Conservation (phyloP, 2,113 vertebrate genomes). For the Dolichallabes microphthalmus region DNA sequence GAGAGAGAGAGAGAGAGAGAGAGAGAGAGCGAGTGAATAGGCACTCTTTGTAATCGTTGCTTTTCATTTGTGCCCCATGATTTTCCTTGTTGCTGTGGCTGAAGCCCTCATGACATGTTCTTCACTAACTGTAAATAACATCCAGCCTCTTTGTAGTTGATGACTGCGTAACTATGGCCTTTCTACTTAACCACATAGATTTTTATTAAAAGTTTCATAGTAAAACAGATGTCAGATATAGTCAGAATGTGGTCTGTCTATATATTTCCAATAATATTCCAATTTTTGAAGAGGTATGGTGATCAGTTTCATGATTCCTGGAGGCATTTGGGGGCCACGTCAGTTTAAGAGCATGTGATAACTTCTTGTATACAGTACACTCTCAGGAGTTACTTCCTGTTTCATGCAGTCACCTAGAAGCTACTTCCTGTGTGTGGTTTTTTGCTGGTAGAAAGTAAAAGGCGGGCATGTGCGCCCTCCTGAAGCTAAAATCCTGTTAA, state of each 20-base stretch:
- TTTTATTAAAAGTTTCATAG: neutral
- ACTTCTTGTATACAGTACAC: neutral
- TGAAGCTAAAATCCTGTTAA: conserved; percentile 53
- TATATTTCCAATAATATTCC: neutral
- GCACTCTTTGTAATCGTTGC: neutral
- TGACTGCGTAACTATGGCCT: neutral
- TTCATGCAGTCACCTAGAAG: neutral
- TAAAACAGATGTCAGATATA: too few species aligned
- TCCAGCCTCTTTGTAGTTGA: neutral
- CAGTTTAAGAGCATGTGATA: neutral
- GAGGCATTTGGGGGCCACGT: neutral
- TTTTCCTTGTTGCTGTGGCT: conserved; percentile 4
- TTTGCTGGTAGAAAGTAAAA: conserved; percentile 16
- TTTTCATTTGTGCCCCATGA: conserved; percentile 12
- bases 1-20: neutral
- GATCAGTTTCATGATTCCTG: neutral
- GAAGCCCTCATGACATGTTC: neutral
- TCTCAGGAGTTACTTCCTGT: conserved; percentile 16
- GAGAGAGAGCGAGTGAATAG: conserved; percentile 2
- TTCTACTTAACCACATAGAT: neutral
- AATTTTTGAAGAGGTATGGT: neutral
- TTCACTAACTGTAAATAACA: neutral
- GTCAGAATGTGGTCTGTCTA: neutral
- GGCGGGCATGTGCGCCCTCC: conserved; percentile 6
- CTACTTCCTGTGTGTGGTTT: conserved; percentile 29